Evolutionary conservation across 2,797 vertebrate species (phyloP), one percentile per base, ranked within the genome.

Genomic region (Netta rufina): DNA sequence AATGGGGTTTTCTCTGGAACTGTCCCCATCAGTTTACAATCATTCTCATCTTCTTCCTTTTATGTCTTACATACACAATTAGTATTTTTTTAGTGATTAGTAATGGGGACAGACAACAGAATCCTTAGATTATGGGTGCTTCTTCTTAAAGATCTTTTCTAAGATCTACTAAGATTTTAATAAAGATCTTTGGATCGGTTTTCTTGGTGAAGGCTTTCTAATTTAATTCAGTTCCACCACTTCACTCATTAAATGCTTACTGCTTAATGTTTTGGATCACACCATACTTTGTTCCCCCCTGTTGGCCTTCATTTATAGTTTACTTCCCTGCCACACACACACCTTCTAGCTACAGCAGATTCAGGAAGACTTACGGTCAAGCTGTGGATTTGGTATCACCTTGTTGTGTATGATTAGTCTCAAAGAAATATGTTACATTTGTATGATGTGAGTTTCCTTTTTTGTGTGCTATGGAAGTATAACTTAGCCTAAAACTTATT

Each of bases 161-260:
- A 45, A 45, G 18, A 45, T 45, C 43, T 45, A 19, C 43, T 43
- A 45, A 45, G 43, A 45, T 19, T 45, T 45, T 45, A 45, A 45
- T 45, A 45, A 45, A 45, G 43, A 45, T 45, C 43, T 73, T 80
- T 19, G 17, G 11, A 47, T 70, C 6, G 54, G 9, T 18, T 66
- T 69, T 85, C 67, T 53, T 1, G 0, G 0, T 45, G 47, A 45
- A 73, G 33, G 20, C 82, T 38, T 10, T 77, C 15, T 74, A 13
- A 64, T 88, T 80, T 61, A n/a, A 72, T 75, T 92, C 45, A 73
- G 15, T 84, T 75, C 6, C 16, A 49, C 28, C 21, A 22, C 28
- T 72, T 67, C 25, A 81, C 32, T 45, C 38, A 8, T 30, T 49
- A 39, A 65, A 39, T 4, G 45, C 24, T 69, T 30, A 11, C 24